Evolutionary conservation across 2,797 vertebrate genomes (phyloP).

Genomic region (Sitta carolinensis): DNA sequence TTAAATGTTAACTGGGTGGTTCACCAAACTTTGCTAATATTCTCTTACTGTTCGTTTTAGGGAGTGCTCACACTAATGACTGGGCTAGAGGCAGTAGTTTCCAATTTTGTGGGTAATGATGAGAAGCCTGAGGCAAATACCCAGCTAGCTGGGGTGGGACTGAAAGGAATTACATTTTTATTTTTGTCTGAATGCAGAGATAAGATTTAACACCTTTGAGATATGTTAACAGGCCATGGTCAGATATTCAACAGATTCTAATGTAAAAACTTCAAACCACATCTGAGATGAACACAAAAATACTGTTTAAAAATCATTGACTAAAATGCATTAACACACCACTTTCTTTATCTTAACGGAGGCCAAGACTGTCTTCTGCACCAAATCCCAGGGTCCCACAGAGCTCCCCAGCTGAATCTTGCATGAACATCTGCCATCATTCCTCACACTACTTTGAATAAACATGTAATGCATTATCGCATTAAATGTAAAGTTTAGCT

Average conservation of each 20-base stretch:
- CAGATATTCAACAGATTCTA: background rate
- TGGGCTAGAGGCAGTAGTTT: background rate
- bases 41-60: background rate
- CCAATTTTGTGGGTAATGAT: background rate
- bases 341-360: background rate
- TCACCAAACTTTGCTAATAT: background rate
- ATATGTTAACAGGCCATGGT: background rate
- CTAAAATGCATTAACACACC: background rate
- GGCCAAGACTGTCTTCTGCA: background rate
- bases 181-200: background rate
- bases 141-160: background rate
- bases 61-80: background rate
- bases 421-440: background rate
- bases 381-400: background rate
- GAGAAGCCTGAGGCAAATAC: background rate
- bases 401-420: background rate
- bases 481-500: background rate
- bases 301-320: background rate
- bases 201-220: background rate
- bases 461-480: background rate
- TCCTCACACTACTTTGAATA: background rate
- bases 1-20: background rate
- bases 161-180: background rate
- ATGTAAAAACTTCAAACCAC: background rate
- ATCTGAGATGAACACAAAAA: background rate